Evolutionary conservation across 2,888 invertebrate species (phyloP), one percentile per base, ranked within the genome.

Genomic region (Acronicta alni): DNA sequence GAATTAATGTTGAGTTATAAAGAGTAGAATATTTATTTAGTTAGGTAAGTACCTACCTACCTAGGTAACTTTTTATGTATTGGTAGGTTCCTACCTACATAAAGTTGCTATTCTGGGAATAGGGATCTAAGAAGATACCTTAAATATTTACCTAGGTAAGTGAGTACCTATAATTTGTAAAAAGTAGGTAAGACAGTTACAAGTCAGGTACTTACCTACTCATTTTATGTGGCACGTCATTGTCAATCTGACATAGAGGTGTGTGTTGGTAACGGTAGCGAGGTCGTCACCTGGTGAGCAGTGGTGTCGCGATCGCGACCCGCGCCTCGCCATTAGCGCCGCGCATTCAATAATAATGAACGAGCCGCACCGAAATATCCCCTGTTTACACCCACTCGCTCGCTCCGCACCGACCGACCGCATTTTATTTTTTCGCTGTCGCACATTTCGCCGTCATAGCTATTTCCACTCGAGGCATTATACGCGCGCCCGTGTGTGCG

Each of bases 371-470:
- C 91, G 87, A 93, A 93, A 93, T 93, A 93, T 92, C 90, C 91
- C 91, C 92, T 93, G 93, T 93, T 93, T 93, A 93, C 93, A 93
- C 93, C 93, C 93, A 93, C 93, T 92, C 93, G 92, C 85, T 85
- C 87, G 85, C 90, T 88, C 89, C 86, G 87, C 89, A 89, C 91
- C 91, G 90, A 91, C 93, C 93, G 93, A 94, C 93, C 94, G 93
- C 93, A 93, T 94, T 94, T 94, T 94, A 94, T 94, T 94, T 94
- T 94, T 94, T 94, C 93, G 94, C 93, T 92, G 93, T 94, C 94
- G 94, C 94, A 93, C 94, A 94, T 94, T 94, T 94, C 93, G 94
- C 94, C 93, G 94, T 94, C 94, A 94, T 94, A 93, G 94, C 94
- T 94, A 94, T 94, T 94, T 93, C 94, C 93, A 94, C 93, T 94